Evolutionary conservation across 2,113 vertebrate species (phyloP).

Genomic region (Benitochromis conjunctus): DNA sequence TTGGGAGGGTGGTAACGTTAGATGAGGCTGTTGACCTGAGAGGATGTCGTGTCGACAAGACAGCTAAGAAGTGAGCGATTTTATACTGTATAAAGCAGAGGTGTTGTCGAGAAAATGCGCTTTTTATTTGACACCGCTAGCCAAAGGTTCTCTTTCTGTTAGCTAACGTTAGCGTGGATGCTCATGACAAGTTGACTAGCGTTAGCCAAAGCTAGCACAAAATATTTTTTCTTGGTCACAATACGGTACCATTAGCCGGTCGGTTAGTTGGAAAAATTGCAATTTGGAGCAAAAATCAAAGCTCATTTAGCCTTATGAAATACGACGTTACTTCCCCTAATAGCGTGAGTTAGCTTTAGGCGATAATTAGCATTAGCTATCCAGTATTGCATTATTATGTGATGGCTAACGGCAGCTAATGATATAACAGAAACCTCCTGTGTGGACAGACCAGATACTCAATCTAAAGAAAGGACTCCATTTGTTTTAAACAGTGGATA

Average conservation of each 20-base stretch:
- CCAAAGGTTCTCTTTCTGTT: background rate
- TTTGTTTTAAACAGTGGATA: constrained; percentile 4
- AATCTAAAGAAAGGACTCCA: constrained; percentile 3
- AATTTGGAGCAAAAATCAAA: background rate
- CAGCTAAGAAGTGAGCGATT: background rate
- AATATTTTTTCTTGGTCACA: background rate
- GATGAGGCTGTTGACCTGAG: background rate
- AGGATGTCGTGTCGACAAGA: background rate
- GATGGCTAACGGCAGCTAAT: constrained; percentile 16
- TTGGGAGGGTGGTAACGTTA: background rate
- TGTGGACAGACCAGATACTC: constrained; percentile 1
- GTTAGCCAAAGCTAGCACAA: constrained; percentile 17
- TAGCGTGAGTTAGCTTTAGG: background rate
- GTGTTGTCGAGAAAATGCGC: background rate
- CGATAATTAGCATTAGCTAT: background rate
- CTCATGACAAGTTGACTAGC: constrained; percentile 6
- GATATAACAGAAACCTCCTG: background rate
- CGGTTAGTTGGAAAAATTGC: background rate
- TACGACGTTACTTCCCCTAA: background rate
- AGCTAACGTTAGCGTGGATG: constrained; percentile 23
- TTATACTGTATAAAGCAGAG: background rate
- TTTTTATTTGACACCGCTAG: background rate
- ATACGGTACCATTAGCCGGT: background rate
- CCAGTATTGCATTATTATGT: background rate
- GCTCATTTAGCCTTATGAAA: background rate